Conservation (phyloP, 2,797 vertebrate species). For the Spheniscus humboldti region DNA sequence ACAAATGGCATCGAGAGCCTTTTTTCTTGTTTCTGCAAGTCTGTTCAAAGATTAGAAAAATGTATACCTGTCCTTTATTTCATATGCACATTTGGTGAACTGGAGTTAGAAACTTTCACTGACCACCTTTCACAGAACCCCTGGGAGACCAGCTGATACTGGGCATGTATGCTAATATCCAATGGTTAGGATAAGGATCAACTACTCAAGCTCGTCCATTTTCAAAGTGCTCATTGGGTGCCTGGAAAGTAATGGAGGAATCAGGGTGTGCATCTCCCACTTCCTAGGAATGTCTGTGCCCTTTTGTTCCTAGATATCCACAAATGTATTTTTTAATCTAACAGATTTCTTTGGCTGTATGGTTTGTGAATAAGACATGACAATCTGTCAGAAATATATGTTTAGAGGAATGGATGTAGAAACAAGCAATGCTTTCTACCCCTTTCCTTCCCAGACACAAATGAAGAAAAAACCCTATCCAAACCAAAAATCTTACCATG, state of each 20-base stretch:
- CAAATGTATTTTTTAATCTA: not conserved
- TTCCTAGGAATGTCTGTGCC: not conserved
- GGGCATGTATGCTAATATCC: not conserved
- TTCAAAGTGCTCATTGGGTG: not conserved
- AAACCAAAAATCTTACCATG: not conserved
- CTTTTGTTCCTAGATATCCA: not conserved
- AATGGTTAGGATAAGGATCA: not conserved
- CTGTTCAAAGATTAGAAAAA: not conserved
- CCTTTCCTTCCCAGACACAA: not conserved
- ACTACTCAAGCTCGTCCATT: not conserved
- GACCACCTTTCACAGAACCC: not conserved
- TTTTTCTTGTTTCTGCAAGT: not conserved
- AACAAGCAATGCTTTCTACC: not conserved
- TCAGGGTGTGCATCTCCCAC: not conserved
- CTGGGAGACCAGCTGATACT: not conserved
- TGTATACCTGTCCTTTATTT: not conserved
- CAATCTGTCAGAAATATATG: not conserved
- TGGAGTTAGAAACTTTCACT: not conserved
- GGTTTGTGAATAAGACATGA: not conserved
- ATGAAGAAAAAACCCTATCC: not conserved
- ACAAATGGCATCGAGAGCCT: not conserved
- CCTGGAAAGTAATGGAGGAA: not conserved
- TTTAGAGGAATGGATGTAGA: not conserved
- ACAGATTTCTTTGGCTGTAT: not conserved
- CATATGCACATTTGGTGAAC: not conserved